Conservation (phyloP, 2,113 vertebrate genomes). For the Python bivittatus region DNA sequence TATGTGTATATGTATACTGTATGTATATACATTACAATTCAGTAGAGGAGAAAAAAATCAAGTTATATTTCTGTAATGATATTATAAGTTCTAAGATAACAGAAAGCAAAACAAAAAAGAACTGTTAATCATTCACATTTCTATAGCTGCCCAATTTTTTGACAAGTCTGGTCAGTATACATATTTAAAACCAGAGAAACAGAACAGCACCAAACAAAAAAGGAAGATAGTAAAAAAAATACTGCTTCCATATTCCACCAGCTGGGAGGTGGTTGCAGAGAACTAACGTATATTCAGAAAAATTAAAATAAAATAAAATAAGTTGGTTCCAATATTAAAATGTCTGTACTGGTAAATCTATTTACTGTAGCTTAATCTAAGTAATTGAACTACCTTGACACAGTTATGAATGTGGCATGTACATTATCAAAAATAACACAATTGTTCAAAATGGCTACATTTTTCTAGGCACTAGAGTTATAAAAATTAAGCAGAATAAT, state of each 20-base stretch:
- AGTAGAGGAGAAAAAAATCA: neutral
- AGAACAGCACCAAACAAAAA: neutral
- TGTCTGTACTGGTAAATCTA: neutral
- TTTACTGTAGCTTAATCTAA: neutral
- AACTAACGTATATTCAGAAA: neutral
- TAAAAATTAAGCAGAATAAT: neutral
- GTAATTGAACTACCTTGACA: neutral
- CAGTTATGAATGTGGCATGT: neutral
- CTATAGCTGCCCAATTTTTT: neutral
- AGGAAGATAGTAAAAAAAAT: neutral
- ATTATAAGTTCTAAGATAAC: neutral
- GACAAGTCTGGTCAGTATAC: neutral
- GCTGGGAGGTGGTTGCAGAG: neutral
- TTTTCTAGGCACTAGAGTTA: neutral
- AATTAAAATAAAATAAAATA: constrained; percentile 24
- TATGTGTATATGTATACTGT: neutral
- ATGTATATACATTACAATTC: too few relatives aligned
- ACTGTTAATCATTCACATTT: neutral
- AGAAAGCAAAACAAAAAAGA: neutral
- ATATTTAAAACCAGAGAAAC: neutral
- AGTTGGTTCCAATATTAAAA: neutral
- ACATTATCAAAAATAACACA: neutral
- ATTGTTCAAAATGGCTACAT: neutral
- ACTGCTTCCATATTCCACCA: neutral
- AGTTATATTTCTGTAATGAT: neutral